These are phyloP conservation scores for Acanthurus tractus DNA, from an alignment of 2,797 vertebrate species.

Conservation along the genomic window DNA sequence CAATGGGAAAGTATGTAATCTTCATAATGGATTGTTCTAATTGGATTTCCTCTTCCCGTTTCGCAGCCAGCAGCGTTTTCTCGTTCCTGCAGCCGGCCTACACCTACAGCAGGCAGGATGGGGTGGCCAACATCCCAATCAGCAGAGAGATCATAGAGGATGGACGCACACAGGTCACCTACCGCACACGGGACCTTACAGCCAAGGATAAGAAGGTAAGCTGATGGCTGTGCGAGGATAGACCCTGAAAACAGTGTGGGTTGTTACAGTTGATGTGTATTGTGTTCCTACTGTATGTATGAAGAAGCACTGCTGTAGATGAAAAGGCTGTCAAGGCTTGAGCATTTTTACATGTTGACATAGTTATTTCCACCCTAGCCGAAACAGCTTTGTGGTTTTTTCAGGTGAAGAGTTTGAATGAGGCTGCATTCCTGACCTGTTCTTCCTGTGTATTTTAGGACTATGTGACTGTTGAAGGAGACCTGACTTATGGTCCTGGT, in stretches of 20 bases:
- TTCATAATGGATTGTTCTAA: neutral
- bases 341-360: neutral
- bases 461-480: constrained; percentile 90
- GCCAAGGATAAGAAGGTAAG: constrained; percentile 93
- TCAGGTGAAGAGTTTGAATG: neutral
- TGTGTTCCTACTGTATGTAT: neutral
- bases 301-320: neutral
- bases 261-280: neutral
- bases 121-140: constrained; percentile 91
- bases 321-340: neutral
- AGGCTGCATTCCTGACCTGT: neutral
- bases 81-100: constrained; percentile 92
- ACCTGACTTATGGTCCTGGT: constrained; percentile 89
- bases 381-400: neutral
- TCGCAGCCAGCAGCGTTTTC: constrained; percentile 92
- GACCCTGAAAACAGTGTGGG: neutral
- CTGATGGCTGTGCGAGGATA: neutral
- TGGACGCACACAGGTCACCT: constrained; percentile 92
- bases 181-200: constrained; percentile 90
- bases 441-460: constrained; percentile 83
- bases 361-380: neutral
- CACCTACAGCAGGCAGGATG: constrained; percentile 89
- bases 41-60: neutral
- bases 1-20: neutral
- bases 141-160: constrained; percentile 90